These are phyloP conservation scores for Achlya flavicornis DNA, from an alignment of 2,888 invertebrate species.

Conservation along the genomic window DNA sequence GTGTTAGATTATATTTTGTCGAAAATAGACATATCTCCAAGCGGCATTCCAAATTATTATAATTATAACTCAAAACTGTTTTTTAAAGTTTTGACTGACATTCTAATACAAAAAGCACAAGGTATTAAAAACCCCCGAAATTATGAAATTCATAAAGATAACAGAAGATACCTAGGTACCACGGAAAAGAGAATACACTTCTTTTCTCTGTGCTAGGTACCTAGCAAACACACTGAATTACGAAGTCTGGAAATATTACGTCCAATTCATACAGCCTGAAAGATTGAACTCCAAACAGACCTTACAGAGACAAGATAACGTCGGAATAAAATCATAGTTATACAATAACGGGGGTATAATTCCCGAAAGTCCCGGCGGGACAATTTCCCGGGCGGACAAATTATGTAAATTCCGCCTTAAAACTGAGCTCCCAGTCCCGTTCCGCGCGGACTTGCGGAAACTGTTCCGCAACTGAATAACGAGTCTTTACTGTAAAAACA, in stretches of 20 bases:
- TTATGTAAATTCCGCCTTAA: conserved; percentile 45
- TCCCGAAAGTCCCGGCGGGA: conserved; percentile 9
- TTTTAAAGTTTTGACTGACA: too few species aligned
- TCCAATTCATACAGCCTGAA: background rate
- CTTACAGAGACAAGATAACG: background rate
- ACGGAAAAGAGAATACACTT: too few species aligned
- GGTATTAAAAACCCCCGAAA: too few species aligned
- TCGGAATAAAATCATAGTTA: background rate
- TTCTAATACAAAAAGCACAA: too few species aligned
- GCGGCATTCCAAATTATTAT: too few species aligned
- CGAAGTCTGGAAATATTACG: background rate
- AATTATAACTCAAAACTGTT: too few species aligned
- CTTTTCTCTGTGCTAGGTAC: too few species aligned
- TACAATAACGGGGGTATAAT: background rate
- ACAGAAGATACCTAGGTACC: too few species aligned
- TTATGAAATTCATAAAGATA: too few species aligned
- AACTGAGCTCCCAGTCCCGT: conserved; percentile 26
- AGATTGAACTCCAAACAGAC: background rate
- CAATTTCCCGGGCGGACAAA: conserved; percentile 22
- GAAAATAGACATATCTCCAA: too few species aligned
- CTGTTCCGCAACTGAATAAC: conserved; percentile 18
- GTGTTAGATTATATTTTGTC: too few species aligned
- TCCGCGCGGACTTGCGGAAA: conserved; percentile 23
- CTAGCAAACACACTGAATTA: background rate
- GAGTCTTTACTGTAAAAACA: conserved; percentile 21